Conservation (phyloP, 2,888 invertebrate genomes). For the Melipona beecheii region DNA sequence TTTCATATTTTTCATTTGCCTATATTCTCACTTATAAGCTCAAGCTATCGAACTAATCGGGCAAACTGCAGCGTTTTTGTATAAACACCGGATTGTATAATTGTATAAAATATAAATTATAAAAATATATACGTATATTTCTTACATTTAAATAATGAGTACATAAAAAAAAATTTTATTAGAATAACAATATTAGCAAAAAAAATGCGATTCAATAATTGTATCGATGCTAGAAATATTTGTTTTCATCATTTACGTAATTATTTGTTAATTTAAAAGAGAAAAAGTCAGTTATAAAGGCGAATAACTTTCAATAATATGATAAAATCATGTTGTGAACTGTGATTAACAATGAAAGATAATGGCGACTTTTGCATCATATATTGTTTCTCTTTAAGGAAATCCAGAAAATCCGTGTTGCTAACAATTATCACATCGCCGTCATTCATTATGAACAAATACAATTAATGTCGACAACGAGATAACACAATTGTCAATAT, state of each 20-base stretch:
- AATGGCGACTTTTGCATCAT: conserved; percentile 16
- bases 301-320: neutral
- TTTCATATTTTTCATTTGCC: no score
- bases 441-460: conserved; percentile 45
- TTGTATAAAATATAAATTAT: no score
- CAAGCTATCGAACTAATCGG: no score
- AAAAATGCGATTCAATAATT: neutral
- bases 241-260: neutral
- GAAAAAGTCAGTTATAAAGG: neutral
- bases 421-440: conserved; percentile 58
- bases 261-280: neutral
- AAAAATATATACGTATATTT: neutral
- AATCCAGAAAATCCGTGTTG: conserved; percentile 25
- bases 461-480: conserved; percentile 38
- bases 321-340: neutral
- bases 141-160: neutral
- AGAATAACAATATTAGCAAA: neutral
- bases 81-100: no score
- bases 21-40: no score
- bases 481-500: conserved; percentile 54
- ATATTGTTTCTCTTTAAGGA: conserved; percentile 20
- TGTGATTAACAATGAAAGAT: neutral
- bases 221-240: neutral
- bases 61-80: no score
- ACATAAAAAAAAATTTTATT: neutral